A percentile compares a stretch with the other conserved stretches of the same genome.
phyloP scores from a whole-genome alignment of 2,888 invertebrate genomes.

The Scaeva pyrastri region DNA sequence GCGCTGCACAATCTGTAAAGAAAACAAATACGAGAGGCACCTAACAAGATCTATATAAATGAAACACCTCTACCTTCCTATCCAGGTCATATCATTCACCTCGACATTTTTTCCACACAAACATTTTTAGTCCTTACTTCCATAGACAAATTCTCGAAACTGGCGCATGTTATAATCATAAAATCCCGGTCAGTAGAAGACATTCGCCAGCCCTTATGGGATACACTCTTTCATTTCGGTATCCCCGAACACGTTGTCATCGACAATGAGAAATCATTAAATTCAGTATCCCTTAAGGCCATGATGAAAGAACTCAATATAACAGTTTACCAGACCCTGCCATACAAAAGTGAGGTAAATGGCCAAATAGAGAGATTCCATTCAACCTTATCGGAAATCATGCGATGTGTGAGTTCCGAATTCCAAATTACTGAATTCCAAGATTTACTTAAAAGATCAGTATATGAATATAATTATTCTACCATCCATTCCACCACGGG shows the following conservation, averaged over 20 bases:
- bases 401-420: neutral
- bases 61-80: too few relatives aligned
- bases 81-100: too few relatives aligned
- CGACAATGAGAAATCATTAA: neutral
- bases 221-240: neutral
- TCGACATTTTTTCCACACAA: too few relatives aligned
- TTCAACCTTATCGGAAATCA: neutral
- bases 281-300: neutral
- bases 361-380: neutral
- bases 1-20: too few relatives aligned
- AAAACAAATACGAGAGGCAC: too few relatives aligned
- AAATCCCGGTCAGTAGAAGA: too few relatives aligned
- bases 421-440: neutral
- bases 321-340: neutral
- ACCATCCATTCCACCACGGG: neutral
- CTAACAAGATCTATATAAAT: too few relatives aligned
- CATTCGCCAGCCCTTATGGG: conserved; percentile 1
- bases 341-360: conserved; percentile 3
- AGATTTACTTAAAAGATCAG: neutral
- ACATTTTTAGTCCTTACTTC: too few relatives aligned
- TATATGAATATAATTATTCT: neutral
- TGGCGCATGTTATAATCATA: too few relatives aligned
- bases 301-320: conserved; percentile 1
- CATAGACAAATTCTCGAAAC: too few relatives aligned
- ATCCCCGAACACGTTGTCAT: conserved; percentile 2